Evolutionary conservation across 2,888 invertebrate species (phyloP), one percentile per base, ranked within the genome.

Genomic region (Julus scanicus): DNA sequence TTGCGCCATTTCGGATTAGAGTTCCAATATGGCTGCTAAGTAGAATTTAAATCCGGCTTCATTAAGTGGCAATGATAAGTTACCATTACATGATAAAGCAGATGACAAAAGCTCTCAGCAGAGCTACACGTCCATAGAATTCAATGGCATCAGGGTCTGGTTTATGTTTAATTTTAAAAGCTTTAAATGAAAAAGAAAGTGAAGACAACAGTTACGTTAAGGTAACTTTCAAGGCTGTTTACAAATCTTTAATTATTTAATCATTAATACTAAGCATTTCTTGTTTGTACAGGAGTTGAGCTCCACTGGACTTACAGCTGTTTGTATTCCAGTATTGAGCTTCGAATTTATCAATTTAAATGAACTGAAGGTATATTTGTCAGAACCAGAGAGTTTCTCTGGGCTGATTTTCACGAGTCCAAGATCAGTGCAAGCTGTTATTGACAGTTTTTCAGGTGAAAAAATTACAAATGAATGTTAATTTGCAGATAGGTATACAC

Each of bases 361-460:
- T 40, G 20, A 86, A 80, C 29, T 88, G 53, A 20, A 49, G 8
- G 53, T 29, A 4, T 2, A 44, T 48, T 86, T 88, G 40, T 17
- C 17, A 40, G 17, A 8, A 15, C 39, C 37, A 20, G 48, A 88
- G 8, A 20, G 63, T 37, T 86, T 20, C 17, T 71, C 63, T 13
- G 88, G 86, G 29, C 9, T 88, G 17, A 85, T 88, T 20, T 86
- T 87, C 20, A 88, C 86, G 13, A 88, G 88, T 29, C 86, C 86
- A 20, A 53, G 88, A n/a, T 37, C 63, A n/a, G 88, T 88, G 2
- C 86, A 88, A 44, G 88, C 88, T n/a, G 83, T 88, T 4, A 5
- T 49, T 9, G 20, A 20, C 39, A 48, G 86, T 17, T 44, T 48
- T 20, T 37, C 86, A 44, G 86, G 49, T 49, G 37, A 44, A 40